Conservation (phyloP, 2,797 vertebrate genomes). For the Menidia menidia region DNA sequence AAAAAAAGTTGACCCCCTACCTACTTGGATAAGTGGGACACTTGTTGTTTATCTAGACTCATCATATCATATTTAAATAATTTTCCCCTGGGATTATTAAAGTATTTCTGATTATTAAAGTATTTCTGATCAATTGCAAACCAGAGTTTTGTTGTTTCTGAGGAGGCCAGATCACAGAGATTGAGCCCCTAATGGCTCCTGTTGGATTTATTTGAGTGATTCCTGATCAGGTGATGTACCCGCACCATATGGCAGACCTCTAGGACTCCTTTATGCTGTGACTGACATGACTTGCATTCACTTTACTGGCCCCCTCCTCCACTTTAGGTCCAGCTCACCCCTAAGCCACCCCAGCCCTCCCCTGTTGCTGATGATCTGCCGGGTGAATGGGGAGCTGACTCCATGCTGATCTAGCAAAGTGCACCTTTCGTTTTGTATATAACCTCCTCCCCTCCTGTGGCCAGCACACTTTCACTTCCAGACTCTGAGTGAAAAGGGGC, state of each 20-base stretch:
- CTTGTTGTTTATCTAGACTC: neutral
- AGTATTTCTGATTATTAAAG: too few species aligned
- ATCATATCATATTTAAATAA: too few species aligned
- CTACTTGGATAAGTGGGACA: conserved; percentile 47
- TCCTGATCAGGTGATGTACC: conserved; percentile 67
- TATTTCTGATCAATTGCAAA: conserved; percentile 22
- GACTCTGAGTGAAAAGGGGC: conserved; percentile 79
- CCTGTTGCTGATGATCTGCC: conserved; percentile 45
- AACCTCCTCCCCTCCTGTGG: conserved; percentile 39
- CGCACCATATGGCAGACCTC: conserved; percentile 78
- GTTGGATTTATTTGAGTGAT: conserved; percentile 27
- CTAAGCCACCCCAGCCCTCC: neutral
- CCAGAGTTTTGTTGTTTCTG: conserved; percentile 30
- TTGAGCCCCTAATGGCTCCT: conserved; percentile 31
- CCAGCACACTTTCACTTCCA: conserved; percentile 67
- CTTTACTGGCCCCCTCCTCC: conserved; percentile 70
- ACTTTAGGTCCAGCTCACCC: conserved; percentile 20
- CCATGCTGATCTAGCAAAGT: conserved; percentile 76
- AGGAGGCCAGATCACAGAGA: conserved; percentile 23
- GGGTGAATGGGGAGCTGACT: conserved; percentile 53
- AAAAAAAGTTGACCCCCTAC: conserved; percentile 10
- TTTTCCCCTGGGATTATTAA: too few species aligned
- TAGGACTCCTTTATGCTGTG: conserved; percentile 73
- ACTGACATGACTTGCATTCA: conserved; percentile 78
- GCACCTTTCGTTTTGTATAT: conserved; percentile 78